Conservation (phyloP, 2,888 invertebrate genomes). For the Sympetrum striolatum region DNA sequence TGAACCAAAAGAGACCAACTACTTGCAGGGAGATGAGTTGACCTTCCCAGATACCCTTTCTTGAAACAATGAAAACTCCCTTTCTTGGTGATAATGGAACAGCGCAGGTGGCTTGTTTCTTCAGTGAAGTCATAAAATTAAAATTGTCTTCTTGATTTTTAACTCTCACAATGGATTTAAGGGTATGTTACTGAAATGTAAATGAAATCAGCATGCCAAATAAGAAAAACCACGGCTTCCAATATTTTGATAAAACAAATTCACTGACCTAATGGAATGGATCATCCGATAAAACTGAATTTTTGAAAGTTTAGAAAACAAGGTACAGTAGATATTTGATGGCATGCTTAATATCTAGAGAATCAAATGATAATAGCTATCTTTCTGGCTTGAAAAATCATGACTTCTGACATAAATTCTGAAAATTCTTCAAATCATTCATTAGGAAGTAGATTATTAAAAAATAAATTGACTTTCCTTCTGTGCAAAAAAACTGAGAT, state of each 20-base stretch:
- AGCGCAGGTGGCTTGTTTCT: constrained; percentile 44
- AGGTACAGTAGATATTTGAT: background rate
- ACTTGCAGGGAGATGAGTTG: background rate
- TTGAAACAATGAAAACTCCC: constrained; percentile 23
- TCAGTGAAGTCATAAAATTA: background rate
- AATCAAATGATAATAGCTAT: background rate
- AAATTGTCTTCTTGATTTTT: background rate
- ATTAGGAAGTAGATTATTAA: background rate
- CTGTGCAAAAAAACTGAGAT: constrained; percentile 1
- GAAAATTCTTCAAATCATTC: background rate
- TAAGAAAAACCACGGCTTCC: background rate
- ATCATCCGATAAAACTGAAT: background rate
- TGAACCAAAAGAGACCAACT: background rate
- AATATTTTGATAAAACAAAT: no score
- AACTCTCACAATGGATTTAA: background rate
- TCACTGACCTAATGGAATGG: no score
- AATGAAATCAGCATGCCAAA: background rate
- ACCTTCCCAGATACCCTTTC: constrained; percentile 24
- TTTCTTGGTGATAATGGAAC: constrained; percentile 35
- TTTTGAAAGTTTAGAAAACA: background rate
- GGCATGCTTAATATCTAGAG: background rate
- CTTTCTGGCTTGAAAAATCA: no score
- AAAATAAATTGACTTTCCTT: constrained; percentile 10
- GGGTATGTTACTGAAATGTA: background rate
- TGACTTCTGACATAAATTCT: background rate